phyloP scores from a whole-genome alignment of 2,888 invertebrate species.

The Thereva nobilitata region DNA sequence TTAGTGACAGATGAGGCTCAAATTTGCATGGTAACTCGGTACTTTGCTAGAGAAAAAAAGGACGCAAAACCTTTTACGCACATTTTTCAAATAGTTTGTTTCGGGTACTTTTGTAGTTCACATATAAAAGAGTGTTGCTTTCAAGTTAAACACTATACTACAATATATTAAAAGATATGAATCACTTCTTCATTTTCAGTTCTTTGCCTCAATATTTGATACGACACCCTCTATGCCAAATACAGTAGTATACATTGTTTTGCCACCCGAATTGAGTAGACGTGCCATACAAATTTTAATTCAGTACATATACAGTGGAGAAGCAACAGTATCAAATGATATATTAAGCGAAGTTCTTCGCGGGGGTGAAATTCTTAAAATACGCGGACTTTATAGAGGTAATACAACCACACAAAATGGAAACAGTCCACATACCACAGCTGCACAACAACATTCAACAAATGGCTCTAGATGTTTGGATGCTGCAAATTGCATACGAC shows the following conservation, averaged over 20 bases:
- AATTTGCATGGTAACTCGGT: too few relatives aligned
- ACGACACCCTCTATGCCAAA: slow-evolving; percentile 47
- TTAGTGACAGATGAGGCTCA: too few relatives aligned
- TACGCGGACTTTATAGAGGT: slow-evolving; percentile 77
- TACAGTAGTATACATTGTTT: slow-evolving; percentile 67
- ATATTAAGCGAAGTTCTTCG: slow-evolving; percentile 78
- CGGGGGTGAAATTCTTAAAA: slow-evolving; percentile 80
- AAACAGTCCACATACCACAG: slow-evolving; percentile 2
- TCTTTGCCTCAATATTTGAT: slow-evolving; percentile 58
- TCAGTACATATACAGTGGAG: slow-evolving; percentile 83
- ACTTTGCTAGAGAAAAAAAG: too few relatives aligned
- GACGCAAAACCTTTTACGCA: too few relatives aligned
- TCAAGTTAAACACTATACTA: too few relatives aligned
- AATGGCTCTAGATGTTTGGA: slow-evolving; percentile 1
- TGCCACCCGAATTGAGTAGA: slow-evolving; percentile 80
- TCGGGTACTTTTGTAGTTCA: too few relatives aligned
- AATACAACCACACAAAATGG: neutral
- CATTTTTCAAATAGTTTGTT: too few relatives aligned
- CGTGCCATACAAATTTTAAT: slow-evolving; percentile 79
- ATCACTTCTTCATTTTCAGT: slow-evolving; percentile 45
- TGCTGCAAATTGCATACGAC: slow-evolving; percentile 48
- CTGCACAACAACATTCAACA: slow-evolving; percentile 4
- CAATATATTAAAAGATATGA: neutral
- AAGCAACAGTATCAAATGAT: slow-evolving; percentile 82
- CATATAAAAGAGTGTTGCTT: too few relatives aligned